Base-by-base conservation (phyloP, 2,888 invertebrate genomes). In the Eudasyphora cyanicolor region DNA sequence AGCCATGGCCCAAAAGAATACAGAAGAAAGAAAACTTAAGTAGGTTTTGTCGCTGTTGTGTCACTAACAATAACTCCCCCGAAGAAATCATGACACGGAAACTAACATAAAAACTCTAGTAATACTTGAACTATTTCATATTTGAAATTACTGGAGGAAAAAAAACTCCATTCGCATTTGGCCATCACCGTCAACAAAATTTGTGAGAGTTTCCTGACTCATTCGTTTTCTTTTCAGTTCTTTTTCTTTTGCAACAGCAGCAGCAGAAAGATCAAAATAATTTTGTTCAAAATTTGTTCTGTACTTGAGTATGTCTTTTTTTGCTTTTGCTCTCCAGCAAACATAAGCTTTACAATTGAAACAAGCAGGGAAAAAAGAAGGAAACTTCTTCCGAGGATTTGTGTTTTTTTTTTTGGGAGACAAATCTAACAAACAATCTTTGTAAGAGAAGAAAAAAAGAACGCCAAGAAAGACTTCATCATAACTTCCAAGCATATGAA, bases 121-220 rank as follows among this genome's bases (percentile, higher is more conserved):
- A 79, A 69, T 79, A 73, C 71, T 78, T 51, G 49, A 73, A 76
- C 57, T 27, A 57, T 57, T 24, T 27, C 24, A 57, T 2, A 51
- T 51, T 73, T 70, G 29, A 51, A 70, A 49, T 29, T 19, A n/a
- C 35, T 27, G 38, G 12, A 8, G 12, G 12, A 45, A 45, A 45
- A 45, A n/a, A n/a, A 45, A 45, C 45, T 45, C 45, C 45, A 6
- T 45, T 45, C n/a, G 45, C 45, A 45, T 45, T 45, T 45, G 14
- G 45, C 45, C 45, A 45, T 45, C 45, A 84, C 82, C 84, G 84
- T 80, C 84, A 84, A 79, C 84, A 79, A 76, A 77, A 76, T 85
- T 81, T 45, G 45, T 45, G 45, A n/a, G 45, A 45, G 12, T 45
- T 76, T 69, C 29, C 24, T 45, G 8, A 45, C 45, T 45, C 45